Conservation (phyloP, 2,888 invertebrate genomes). For the Monopis laevigella region DNA sequence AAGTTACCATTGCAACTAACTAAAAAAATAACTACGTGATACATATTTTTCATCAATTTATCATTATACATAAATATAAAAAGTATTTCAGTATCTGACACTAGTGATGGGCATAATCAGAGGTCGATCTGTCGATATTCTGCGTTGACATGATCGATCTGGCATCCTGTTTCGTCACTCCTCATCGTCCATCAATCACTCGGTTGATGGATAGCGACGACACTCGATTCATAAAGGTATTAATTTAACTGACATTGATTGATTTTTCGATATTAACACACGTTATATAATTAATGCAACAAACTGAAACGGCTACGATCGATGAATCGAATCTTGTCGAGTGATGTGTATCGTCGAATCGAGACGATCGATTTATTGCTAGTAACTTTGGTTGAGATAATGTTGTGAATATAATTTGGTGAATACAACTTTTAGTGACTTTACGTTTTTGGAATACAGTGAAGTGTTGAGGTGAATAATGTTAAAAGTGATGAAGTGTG, state of each 20-base stretch:
- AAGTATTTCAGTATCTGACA: neutral
- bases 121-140: slow-evolving; percentile 3
- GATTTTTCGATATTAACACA: slow-evolving; percentile 29
- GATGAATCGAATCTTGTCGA: too few species aligned
- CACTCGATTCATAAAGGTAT: slow-evolving; percentile 51
- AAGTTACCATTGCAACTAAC: too few species aligned
- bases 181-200: slow-evolving; percentile 41
- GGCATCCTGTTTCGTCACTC: slow-evolving; percentile 34
- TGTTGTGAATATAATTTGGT: too few species aligned
- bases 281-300: neutral
- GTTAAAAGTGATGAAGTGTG: too few species aligned
- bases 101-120: neutral
- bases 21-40: too few species aligned
- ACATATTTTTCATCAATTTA: too few species aligned
- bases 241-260: slow-evolving; percentile 53
- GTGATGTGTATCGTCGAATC: slow-evolving; percentile 4
- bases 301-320: neutral
- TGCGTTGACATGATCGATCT: slow-evolving; percentile 32
- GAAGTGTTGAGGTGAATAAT: too few species aligned
- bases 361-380: slow-evolving; percentile 5
- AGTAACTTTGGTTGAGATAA: too few species aligned
- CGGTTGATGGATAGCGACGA: slow-evolving; percentile 52
- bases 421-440: too few species aligned
- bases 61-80: too few species aligned
- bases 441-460: too few species aligned